Base-by-base conservation (phyloP, 2,113 vertebrate genomes). In the Cephalopterus ornatus region DNA sequence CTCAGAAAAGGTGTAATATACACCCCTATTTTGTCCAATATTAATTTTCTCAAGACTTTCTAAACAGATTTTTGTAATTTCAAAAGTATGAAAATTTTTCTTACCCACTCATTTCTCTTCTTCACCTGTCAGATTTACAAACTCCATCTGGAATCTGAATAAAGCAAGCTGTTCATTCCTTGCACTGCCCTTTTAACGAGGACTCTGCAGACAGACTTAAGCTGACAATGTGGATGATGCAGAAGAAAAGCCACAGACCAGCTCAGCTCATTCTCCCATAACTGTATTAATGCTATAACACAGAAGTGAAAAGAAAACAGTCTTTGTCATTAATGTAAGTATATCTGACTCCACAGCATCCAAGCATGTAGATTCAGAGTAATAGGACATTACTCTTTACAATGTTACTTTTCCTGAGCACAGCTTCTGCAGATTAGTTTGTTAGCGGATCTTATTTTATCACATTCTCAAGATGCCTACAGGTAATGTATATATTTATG, bases 81-180 rank as follows among this genome's bases (percentile, higher is more conserved):
- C 61, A 77, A 28, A 75, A 90, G 56, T 50, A 82, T 27, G n/a
- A 88, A 75, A 8, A 30, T 92, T 90, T 92, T 96, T 85, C 81
- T 95, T 95, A 89, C 74, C 67, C 59, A 76, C 53, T 94, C 39
- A 83, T 93, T 95, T 92, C 32, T 95, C 44, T 91, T 88, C n/a
- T 63, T 82, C 89, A 94, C 90, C 88, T 89, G 88, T 96, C 93
- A 95, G 63, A 83, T 74, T 86, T 94, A 92, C 77, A 80, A 86
- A 80, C 81, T 94, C 93, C 88, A 95, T 93, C 85, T 97, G 94
- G 92, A 95, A 93, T 89, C 66, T 91, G 93, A 74, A 93, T 91
- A 96, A 94, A 95, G 72, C 89, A 95, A 96, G 77, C 84, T 96
- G 92, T 93, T 93, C 53, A 1, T 73, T 92, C 66, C 41, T 39